Evolutionary conservation across 2,797 vertebrate species (phyloP), one percentile per base, ranked within the genome.

Genomic region (Sciurus vulgaris): DNA sequence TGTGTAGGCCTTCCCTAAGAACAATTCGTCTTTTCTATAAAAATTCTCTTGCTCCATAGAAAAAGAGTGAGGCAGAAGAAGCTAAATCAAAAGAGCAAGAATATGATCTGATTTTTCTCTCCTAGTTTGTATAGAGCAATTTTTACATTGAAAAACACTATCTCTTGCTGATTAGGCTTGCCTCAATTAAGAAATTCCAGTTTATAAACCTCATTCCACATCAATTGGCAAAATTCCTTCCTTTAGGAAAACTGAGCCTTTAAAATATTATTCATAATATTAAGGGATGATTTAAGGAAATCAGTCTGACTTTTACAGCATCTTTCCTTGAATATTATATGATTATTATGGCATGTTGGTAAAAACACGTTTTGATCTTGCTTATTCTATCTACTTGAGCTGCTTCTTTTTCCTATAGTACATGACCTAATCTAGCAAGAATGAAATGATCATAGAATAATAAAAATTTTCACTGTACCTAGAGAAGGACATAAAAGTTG

Each of bases 401-500:
- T 73, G 72, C 54, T 86, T 92, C 94, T 95, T 96, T 24, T 26
- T 93, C 76, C 89, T 56, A 5, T 7, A 86, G 81, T 54, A 93
- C 86, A 95, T 63, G 87, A 94, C 70, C 93, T 96, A 94, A 97
- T 89, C 85, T 87, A 95, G 89, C 67, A 97, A 97, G 93, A 96
- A 96, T 74, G 92, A 93, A 96, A 96, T 79, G 81, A 95, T 97
- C 33, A 26, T 44, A 95, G 93, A 93, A 95, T 93, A 96, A 97
- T 96, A 95, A 95, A 38, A 95, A 96, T 76, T 94, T 96, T 96
- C 81, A 92, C 94, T 70, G 79, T 94, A 95, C 76, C 91, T 72
- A 95, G 96, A n/a, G 83, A 88, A 95, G 89, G 91, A 97, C 59
- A 92, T 97, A 96, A 95, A 96, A 96, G 96, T 95, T 96, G 91